A percentile compares a stretch with the other conserved stretches of the same genome.
phyloP scores from a whole-genome alignment of 92 coral and sea anemone species.

The Palythoa grandiflora region DNA sequence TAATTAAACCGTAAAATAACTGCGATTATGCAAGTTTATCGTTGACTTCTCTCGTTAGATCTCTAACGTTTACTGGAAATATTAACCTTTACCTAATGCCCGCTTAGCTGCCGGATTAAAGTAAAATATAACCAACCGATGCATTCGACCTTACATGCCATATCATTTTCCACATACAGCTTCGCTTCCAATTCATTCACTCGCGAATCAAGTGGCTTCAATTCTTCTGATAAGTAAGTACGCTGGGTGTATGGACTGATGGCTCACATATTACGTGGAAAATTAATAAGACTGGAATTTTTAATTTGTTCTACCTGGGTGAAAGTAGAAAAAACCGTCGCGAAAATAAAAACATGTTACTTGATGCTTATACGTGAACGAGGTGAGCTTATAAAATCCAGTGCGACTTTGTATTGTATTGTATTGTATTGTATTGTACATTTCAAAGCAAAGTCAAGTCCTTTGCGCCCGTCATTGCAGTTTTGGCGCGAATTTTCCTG shows the following conservation, averaged over 20 bases:
- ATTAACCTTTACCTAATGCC: not conserved
- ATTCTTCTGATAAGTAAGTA: conserved; percentile 41
- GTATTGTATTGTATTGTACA: too few relatives aligned
- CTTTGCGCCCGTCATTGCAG: not conserved
- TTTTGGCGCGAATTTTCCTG: not conserved
- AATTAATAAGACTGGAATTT: not conserved
- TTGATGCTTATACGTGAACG: too few relatives aligned
- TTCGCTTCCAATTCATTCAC: conserved; percentile 26
- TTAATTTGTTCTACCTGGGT: not conserved
- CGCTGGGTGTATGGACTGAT: not conserved
- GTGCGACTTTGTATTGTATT: too few relatives aligned
- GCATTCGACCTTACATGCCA: conserved; percentile 3
- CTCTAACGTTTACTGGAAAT: not conserved
- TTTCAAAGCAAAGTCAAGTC: not conserved
- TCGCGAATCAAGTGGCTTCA: conserved; percentile 41
- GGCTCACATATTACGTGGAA: not conserved
- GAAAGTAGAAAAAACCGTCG: not conserved
- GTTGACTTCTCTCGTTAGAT: not conserved
- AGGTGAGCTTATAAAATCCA: too few relatives aligned
- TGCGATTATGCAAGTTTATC: not conserved
- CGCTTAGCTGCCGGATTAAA: not conserved
- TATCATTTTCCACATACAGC: conserved; percentile 15
- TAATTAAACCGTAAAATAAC: not conserved
- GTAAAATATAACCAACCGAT: too few relatives aligned
- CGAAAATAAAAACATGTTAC: too few relatives aligned